phyloP scores from a whole-genome alignment of 2,888 invertebrate species.

The Xylocampa areola region DNA sequence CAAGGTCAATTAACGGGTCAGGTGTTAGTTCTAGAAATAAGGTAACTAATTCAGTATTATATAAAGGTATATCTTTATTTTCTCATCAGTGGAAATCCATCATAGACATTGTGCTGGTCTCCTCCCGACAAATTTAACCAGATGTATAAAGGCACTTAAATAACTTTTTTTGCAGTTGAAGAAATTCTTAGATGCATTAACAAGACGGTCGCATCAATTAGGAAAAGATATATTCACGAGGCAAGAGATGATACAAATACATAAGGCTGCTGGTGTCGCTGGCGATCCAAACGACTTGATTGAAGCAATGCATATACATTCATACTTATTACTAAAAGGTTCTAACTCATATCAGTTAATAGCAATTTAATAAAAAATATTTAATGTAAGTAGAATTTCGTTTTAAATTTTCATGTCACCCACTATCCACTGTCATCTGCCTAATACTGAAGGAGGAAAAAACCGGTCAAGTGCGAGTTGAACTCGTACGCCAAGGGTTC shows the following conservation, averaged over 20 bases:
- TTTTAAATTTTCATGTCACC: not conserved
- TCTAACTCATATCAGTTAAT: slow-evolving; percentile 92
- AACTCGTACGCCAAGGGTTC: too few species aligned
- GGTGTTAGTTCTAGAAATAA: slow-evolving; percentile 93
- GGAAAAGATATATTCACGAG: slow-evolving; percentile 93
- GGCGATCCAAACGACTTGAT: slow-evolving; percentile 93
- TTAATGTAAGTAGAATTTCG: slow-evolving; percentile 4
- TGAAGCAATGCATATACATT: slow-evolving; percentile 95
- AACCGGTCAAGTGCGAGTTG: too few species aligned
- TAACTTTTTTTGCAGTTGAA: slow-evolving; percentile 89
- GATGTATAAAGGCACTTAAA: too few species aligned
- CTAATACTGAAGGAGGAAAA: too few species aligned
- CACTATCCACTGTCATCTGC: too few species aligned
- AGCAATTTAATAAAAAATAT: slow-evolving; percentile 67
- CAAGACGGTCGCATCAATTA: slow-evolving; percentile 91
- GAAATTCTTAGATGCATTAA: slow-evolving; percentile 92
- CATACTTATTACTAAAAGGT: slow-evolving; percentile 95
- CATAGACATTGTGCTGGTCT: too few species aligned
- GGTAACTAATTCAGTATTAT: slow-evolving; percentile 84
- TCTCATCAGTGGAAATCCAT: too few species aligned
- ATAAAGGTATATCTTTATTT: too few species aligned
- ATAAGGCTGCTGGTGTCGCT: slow-evolving; percentile 91
- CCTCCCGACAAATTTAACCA: too few species aligned
- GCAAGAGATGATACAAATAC: slow-evolving; percentile 94
- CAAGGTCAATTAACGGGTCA: slow-evolving; percentile 92